phyloP scores from a whole-genome alignment of 2,113 vertebrate species.

The Tetraodon nigroviridis region DNA sequence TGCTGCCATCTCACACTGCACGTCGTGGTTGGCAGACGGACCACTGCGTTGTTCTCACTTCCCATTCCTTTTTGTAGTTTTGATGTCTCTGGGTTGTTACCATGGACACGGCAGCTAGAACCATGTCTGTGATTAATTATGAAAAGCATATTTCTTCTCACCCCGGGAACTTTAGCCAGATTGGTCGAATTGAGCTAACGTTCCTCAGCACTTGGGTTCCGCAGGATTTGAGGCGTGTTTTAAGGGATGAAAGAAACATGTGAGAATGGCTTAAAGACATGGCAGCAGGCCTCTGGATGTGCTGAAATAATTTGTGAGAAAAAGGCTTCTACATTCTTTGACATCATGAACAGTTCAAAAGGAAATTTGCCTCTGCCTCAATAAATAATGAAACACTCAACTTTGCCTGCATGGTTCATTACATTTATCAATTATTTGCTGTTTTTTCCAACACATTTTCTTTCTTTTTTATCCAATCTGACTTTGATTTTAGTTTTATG shows the following conservation, averaged over 20 bases:
- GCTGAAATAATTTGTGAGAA: neutral
- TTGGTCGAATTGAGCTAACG: neutral
- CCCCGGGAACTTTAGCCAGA: neutral
- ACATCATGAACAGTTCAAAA: neutral
- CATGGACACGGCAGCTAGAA: constrained; percentile 44
- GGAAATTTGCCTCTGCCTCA: constrained; percentile 10
- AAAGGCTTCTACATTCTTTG: neutral
- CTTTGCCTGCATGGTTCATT: too few relatives aligned
- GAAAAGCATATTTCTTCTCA: constrained; percentile 2
- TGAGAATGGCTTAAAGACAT: constrained; percentile 3
- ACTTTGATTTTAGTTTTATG: neutral
- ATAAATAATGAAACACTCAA: too few relatives aligned
- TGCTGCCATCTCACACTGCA: constrained; percentile 25
- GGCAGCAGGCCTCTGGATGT: neutral
- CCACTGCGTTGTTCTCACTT: constrained; percentile 14
- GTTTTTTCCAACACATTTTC: neutral
- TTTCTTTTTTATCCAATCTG: too few relatives aligned
- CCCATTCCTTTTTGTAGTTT: constrained; percentile 2
- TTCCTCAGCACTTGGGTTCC: neutral
- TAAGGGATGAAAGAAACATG: constrained; percentile 15
- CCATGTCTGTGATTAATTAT: constrained; percentile 32
- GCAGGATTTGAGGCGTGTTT: neutral
- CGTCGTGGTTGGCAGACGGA: constrained; percentile 12
- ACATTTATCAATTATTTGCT: neutral
- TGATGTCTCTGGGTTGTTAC: constrained; percentile 39